Evolutionary conservation across 2,797 vertebrate species (phyloP), one percentile per base, ranked within the genome.

Genomic region (Geotrypetes seraphini): DNA sequence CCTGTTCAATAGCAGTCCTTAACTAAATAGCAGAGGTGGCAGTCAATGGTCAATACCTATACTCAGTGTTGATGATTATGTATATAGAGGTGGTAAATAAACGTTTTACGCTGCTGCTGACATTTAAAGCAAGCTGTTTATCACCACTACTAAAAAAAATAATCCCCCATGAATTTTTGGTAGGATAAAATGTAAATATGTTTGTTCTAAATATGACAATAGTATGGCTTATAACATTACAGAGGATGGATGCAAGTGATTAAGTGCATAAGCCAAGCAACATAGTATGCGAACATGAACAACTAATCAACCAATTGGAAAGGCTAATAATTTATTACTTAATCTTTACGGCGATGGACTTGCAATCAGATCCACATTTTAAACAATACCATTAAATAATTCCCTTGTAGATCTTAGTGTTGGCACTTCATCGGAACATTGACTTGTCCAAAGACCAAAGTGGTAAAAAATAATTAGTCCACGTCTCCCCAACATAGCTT

Each of bases 391-490:
- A 71, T 54, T 39, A 29, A 19, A 50, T 58, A 40, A 25, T 65
- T 69, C 46, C 67, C 49, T 59, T 60, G 40, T 54, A 47, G 25
- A 38, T 73, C 60, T 80, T 80, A 79, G 81, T 84, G 96, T 96
- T 99, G 96, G 94, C 92, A 99, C 96, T 97, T 96, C 79, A 89
- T 89, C 83, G 85, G 85, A 89, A 91, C 89, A 80, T 87, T 87
- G 81, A 78, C 79, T 83, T 87, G 81, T 84, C 79, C 82, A 84
- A 91, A 89, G 84, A 90, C 83, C 82, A 83, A 79, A 78, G 79
- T 60, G 84, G 73, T 71, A 90, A 92, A 78, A 89, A 71, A 89
- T 75, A 89, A 91, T 73, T 88, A 71, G 61, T 85, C 69, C 72
- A 83, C 62, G 78, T 82, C 43, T 66, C 57, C 69, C 84, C 67